Evolutionary conservation across 2,888 invertebrate species (phyloP).

Genomic region (Sepioteuthis lessoniana): DNA sequence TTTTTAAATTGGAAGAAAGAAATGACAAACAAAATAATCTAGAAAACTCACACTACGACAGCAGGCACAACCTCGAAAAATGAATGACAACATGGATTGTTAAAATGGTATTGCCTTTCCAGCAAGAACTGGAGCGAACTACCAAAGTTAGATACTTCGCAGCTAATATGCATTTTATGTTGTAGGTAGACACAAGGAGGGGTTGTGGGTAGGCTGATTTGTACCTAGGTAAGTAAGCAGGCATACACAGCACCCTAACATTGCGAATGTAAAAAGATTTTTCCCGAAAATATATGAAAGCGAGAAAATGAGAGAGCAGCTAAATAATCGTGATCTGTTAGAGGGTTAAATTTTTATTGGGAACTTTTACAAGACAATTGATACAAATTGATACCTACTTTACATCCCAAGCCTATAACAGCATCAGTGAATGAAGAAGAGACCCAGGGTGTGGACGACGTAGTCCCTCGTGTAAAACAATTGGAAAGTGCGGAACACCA

Average conservation of each 20-base stretch:
- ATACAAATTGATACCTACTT: not conserved
- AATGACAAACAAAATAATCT: not conserved
- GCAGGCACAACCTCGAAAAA: slow-evolving; percentile 37
- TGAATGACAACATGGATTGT: slow-evolving; percentile 41
- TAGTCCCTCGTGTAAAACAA: not conserved
- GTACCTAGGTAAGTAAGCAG: not conserved
- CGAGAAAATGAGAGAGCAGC: not conserved
- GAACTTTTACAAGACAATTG: not conserved
- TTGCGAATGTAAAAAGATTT: not conserved
- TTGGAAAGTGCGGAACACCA: not conserved
- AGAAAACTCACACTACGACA: slow-evolving; percentile 16
- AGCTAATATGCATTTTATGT: not conserved
- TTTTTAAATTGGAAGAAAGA: no score
- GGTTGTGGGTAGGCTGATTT: not conserved
- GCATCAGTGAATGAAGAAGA: not conserved
- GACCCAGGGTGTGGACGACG: not conserved
- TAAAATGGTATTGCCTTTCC: not conserved
- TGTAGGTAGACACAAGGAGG: not conserved
- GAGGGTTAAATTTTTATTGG: not conserved
- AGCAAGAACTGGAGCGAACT: not conserved
- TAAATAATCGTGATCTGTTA: not conserved
- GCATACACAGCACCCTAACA: not conserved
- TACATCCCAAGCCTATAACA: not conserved
- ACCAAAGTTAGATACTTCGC: not conserved
- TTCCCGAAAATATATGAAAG: not conserved